Evolutionary conservation across 2,113 vertebrate species (phyloP).

Genomic region (Heterotilapia buettikoferi): DNA sequence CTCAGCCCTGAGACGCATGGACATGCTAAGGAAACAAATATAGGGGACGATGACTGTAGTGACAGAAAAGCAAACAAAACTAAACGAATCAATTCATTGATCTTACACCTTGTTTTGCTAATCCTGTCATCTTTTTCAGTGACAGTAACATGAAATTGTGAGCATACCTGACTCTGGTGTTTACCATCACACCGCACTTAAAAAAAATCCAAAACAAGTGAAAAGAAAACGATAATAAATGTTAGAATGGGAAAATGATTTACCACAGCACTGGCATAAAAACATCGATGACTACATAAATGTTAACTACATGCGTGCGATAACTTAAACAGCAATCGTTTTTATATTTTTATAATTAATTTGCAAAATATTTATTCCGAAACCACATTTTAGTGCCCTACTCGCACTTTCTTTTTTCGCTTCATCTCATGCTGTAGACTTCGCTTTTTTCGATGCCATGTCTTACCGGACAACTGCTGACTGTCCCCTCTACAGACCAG

Average conservation of each 20-base stretch:
- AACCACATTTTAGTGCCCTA: background rate
- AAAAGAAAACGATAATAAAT: background rate
- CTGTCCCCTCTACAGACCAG: background rate
- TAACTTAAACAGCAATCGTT: background rate
- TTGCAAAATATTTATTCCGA: background rate
- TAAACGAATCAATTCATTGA: background rate
- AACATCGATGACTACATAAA: background rate
- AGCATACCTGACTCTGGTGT: background rate
- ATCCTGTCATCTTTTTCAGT: background rate
- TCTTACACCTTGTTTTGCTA: background rate
- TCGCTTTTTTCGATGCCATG: background rate
- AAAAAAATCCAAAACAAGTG: background rate
- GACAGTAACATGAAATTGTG: background rate
- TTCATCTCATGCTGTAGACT: background rate
- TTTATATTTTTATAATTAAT: background rate
- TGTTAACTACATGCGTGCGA: background rate
- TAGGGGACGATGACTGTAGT: background rate
- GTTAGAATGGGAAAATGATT: background rate
- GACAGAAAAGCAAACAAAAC: background rate
- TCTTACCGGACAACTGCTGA: background rate
- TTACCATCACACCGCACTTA: background rate
- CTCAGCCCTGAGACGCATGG: background rate
- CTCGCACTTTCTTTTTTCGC: background rate
- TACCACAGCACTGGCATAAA: background rate
- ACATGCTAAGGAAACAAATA: background rate